Evolutionary conservation across 2,113 vertebrate species (phyloP), one percentile per base, ranked within the genome.

Genomic region (Oxyura jamaicensis): DNA sequence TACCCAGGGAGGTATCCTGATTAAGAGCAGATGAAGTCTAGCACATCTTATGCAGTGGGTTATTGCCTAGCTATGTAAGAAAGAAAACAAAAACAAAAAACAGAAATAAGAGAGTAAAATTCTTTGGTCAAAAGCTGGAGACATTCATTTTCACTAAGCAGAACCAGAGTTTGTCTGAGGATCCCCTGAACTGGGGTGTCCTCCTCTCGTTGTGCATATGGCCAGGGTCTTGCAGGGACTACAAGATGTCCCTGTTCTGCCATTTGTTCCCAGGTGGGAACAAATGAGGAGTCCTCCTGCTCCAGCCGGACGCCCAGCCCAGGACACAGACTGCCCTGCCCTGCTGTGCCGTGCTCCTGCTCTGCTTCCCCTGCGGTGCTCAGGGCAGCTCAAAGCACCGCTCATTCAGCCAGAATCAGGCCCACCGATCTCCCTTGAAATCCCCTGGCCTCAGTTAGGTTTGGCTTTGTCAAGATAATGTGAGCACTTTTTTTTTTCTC

Each of bases 21-120:
- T n/a, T 76, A 91, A 94, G 39, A 75, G 83, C 83, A 94, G 94
- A 93, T 65, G 73, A 96, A 94, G 80, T 88, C 90, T 21, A 84
- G 69, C 44, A 65, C 66, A 66, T 58, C 39, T 72, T 46, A 46
- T 31, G 62, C 48, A 46, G 72, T 18, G 36, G 76, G 10, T 82
- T 87, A 46, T 73, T 76, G 62, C 50, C 84, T 35, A 73, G 56
- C 42, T 86, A 68, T 19, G 58, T 77, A 76, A 28, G 52, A 42
- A 80, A 83, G 67, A 9, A 48, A 85, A 67, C 50, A 41, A 77
- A 71, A 80, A 76, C 31, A 22, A 74, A 88, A 89, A 33, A 1
- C 4, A 73, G 63, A 81, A 75, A 75, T 7, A 35, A 0, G 13
- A 69, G n/a, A 62, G 29, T 4, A 5, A n/a, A 13, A 20, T 10